Evolutionary conservation across 2,113 vertebrate genomes (phyloP).

Genomic region (Xiphophorus couchianus): DNA sequence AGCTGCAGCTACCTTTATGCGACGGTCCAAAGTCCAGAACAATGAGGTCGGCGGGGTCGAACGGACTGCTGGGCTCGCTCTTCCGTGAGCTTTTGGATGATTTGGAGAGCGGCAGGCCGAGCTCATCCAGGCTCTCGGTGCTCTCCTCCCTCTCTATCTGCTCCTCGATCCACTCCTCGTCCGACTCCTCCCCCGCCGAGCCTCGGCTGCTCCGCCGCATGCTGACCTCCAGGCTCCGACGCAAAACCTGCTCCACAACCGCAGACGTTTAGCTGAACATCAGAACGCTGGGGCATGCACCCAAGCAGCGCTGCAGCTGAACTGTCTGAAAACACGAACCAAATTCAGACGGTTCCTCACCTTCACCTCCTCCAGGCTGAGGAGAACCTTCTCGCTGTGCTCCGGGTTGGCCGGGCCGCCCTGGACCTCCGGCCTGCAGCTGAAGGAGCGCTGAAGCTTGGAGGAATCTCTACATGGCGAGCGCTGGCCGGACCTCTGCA

Average conservation of each 20-base stretch:
- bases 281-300: constrained; percentile 3
- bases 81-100: constrained; percentile 59
- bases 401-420: constrained; percentile 59
- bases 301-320: constrained; percentile 9
- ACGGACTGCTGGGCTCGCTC: constrained; percentile 46
- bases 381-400: constrained; percentile 78
- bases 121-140: constrained; percentile 72
- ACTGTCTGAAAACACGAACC: constrained; percentile 9
- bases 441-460: constrained; percentile 53
- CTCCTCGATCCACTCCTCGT: constrained; percentile 90
- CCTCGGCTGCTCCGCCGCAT: constrained; percentile 76
- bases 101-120: constrained; percentile 71
- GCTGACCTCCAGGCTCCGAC: constrained; percentile 83
- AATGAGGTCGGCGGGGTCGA: constrained; percentile 72
- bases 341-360: constrained; percentile 60
- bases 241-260: constrained; percentile 79
- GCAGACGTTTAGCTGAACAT: constrained; percentile 25
- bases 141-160: constrained; percentile 80
- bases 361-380: constrained; percentile 84
- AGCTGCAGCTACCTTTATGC: constrained; percentile 73
- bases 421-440: constrained; percentile 57
- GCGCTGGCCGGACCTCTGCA: constrained; percentile 58
- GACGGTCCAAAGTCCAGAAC: constrained; percentile 86
- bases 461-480: constrained; percentile 57
- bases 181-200: constrained; percentile 84